Conservation (phyloP, 2,113 vertebrate species). For the Cepphus grylle region DNA sequence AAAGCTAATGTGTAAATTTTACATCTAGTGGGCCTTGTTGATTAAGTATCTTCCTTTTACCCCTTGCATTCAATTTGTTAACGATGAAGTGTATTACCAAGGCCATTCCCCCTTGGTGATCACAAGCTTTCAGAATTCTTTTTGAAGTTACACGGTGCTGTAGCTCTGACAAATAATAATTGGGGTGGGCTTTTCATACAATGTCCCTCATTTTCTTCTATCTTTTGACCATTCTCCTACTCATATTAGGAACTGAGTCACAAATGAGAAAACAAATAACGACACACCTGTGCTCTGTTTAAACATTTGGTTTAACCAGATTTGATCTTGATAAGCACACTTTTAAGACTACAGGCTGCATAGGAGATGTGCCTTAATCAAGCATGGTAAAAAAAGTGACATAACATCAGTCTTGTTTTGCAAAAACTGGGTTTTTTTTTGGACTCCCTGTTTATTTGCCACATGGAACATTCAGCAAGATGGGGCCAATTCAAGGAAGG, state of each 20-base stretch:
- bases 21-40: background rate
- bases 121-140: background rate
- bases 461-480: fast-evolving
- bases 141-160: background rate
- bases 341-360: background rate
- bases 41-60: background rate
- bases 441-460: background rate
- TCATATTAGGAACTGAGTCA: background rate
- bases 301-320: background rate
- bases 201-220: background rate
- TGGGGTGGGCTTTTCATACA: background rate
- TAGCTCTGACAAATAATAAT: background rate
- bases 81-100: background rate
- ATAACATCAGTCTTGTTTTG: background rate
- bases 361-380: background rate
- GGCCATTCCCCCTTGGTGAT: background rate
- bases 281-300: background rate
- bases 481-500: background rate
- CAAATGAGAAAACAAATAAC: background rate
- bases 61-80: background rate
- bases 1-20: background rate
- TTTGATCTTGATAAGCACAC: background rate
- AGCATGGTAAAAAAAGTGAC: background rate
- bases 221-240: background rate
- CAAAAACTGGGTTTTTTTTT: background rate